phyloP scores from a whole-genome alignment of 2,797 vertebrate genomes.

The Sorex maritimensis region DNA sequence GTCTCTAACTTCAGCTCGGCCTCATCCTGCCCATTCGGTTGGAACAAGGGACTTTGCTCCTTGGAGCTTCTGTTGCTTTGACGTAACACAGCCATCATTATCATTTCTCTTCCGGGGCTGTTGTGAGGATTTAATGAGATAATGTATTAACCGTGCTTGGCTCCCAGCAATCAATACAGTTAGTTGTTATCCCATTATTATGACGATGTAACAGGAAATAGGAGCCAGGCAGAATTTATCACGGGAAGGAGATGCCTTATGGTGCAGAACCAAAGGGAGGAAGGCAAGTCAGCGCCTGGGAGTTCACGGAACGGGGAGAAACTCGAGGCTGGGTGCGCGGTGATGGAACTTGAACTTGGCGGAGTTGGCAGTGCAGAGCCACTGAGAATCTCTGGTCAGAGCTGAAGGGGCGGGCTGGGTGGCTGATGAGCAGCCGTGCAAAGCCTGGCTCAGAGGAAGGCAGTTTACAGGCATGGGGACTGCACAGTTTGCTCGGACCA shows the following conservation, averaged over 20 bases:
- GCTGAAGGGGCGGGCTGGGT: neutral
- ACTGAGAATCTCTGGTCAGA: neutral
- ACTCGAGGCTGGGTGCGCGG: neutral
- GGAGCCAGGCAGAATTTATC: neutral
- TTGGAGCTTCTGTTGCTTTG: neutral
- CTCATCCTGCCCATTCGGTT: neutral
- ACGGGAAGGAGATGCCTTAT: neutral
- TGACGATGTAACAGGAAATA: neutral
- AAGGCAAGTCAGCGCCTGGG: neutral
- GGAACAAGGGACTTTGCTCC: neutral
- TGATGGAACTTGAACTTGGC: neutral
- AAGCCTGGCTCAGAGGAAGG: constrained; percentile 39
- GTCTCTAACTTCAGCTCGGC: neutral
- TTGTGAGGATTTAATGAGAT: constrained; percentile 62
- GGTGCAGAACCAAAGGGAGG: neutral
- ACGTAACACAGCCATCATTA: constrained; percentile 18
- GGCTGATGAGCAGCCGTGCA: neutral
- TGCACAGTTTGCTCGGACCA: neutral
- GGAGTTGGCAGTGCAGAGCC: neutral
- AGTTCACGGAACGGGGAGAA: neutral
- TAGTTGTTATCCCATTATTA: neutral
- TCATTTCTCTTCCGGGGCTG: constrained; percentile 17
- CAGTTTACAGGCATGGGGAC: neutral
- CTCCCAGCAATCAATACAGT: neutral
- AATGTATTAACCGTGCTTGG: neutral